phyloP scores from a whole-genome alignment of 1,140 invertebrate genomes.

The Calliphora vicina region DNA sequence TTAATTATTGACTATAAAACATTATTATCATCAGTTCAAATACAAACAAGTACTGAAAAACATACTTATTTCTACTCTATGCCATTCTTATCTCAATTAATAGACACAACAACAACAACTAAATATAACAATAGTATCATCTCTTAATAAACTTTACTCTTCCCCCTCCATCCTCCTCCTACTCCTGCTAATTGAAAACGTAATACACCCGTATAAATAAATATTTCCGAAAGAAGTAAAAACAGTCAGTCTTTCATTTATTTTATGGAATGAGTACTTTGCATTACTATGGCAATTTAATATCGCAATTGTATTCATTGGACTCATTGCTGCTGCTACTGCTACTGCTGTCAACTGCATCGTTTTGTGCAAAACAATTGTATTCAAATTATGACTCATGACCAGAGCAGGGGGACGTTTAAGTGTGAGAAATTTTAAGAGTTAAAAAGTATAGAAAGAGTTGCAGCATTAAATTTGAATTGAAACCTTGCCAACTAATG shows the following conservation, averaged over 20 bases:
- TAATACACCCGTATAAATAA: background rate
- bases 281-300: constrained; percentile 5
- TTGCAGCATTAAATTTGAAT: background rate
- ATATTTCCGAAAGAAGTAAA: background rate
- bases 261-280: background rate
- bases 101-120: background rate
- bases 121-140: constrained; percentile 4
- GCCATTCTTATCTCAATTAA: background rate
- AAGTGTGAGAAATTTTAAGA: background rate
- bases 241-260: background rate
- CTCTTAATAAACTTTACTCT: background rate
- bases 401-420: background rate
- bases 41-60: no score
- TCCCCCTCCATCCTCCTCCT: background rate
- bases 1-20: no score
- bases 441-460: background rate
- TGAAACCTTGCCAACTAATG: background rate
- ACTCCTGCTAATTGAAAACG: background rate
- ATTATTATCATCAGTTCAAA: no score
- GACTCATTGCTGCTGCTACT: background rate
- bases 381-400: background rate
- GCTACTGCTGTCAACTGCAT: background rate
- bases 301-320: constrained; percentile 13
- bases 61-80: background rate
- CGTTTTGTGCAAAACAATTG: background rate